Base-by-base conservation (phyloP, 1,140 invertebrate species). In the Reticulitermes speratus region DNA sequence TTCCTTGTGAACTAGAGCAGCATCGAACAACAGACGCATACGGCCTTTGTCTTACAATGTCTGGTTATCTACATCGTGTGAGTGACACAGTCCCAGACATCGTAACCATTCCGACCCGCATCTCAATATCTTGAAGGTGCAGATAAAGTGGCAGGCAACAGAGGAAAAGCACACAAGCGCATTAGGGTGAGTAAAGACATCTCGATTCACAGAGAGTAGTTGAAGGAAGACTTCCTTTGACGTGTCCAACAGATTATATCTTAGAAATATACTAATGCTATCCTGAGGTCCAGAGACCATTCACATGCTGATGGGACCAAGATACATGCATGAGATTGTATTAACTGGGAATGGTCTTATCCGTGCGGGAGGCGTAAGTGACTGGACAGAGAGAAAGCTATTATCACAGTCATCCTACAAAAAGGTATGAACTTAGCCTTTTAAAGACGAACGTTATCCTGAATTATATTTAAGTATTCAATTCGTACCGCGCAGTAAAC, bases 21-120 rank as follows among this genome's bases (percentile, higher is more conserved):
- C 25, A 25, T 12, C 59, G 19, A 65, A 65, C 59, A 65, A 65
- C 59, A 23, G 21, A 23, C 12, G 59, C 25, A 75, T 75, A 25
- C n/a, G 65, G 11, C 65, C 65, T 75, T 75, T 75, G 14, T 75
- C 65, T 75, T 30, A 75, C 65, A 75, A 25, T 30, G 65, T 30
- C 65, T 75, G 65, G 65, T 75, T 75, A 75, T 75, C 65, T 75
- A 75, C 65, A 16, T 30, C 65, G 14, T 75, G 65, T 75, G 65
- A 75, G 65, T 75, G 65, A 75, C 65, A 65, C 59, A 8, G 25
- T 9, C 65, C 25, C n/a, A 25, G 65, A 25, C 65, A 75, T n/a
- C 65, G 25, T 25, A 75, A 14, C n/a, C 65, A 75, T 30, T 65
- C 2, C 7, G 25, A 75, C 65, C 65, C 65, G 65, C 65, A 75